A percentile compares a stretch with the other conserved stretches of the same genome.
Evolutionary conservation across 2,888 invertebrate genomes (phyloP).

Genomic region (Elysia crispata): DNA sequence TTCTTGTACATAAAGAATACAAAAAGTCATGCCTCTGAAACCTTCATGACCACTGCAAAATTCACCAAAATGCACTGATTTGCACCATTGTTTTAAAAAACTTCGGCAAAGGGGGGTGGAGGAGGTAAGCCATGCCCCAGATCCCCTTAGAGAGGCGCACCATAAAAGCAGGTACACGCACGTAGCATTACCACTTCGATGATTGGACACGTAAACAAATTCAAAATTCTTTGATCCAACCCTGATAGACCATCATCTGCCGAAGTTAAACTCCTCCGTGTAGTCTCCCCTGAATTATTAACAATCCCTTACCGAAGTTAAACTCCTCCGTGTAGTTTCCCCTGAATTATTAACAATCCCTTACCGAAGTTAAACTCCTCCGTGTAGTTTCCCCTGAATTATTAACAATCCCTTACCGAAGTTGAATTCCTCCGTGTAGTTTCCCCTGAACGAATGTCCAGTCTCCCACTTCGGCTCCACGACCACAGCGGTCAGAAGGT

Average conservation of each 20-base stretch:
- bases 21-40: too few relatives aligned
- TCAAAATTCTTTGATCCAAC: too few relatives aligned
- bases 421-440: not conserved
- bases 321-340: not conserved
- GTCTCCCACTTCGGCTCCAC: slow-evolving; percentile 47
- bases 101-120: too few relatives aligned
- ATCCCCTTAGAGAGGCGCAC: too few relatives aligned
- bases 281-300: not conserved
- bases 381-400: not conserved
- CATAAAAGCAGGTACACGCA: too few relatives aligned
- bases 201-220: too few relatives aligned
- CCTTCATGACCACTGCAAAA: too few relatives aligned
- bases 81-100: too few relatives aligned
- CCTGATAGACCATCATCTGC: not conserved
- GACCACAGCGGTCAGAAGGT: slow-evolving; percentile 51
- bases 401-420: slow-evolving; percentile 30
- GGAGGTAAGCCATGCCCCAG: too few relatives aligned
- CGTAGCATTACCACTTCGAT: too few relatives aligned
- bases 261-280: not conserved
- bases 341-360: slow-evolving; percentile 17
- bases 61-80: too few relatives aligned
- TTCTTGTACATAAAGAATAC: too few relatives aligned
- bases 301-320: slow-evolving; percentile 19
- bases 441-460: slow-evolving; percentile 1
- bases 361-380: slow-evolving; percentile 1